Percentiles rank a stretch among this genome's conserved stretches.
Conservation (phyloP, 2,888 invertebrate genomes). For the Hartigia nigra region DNA sequence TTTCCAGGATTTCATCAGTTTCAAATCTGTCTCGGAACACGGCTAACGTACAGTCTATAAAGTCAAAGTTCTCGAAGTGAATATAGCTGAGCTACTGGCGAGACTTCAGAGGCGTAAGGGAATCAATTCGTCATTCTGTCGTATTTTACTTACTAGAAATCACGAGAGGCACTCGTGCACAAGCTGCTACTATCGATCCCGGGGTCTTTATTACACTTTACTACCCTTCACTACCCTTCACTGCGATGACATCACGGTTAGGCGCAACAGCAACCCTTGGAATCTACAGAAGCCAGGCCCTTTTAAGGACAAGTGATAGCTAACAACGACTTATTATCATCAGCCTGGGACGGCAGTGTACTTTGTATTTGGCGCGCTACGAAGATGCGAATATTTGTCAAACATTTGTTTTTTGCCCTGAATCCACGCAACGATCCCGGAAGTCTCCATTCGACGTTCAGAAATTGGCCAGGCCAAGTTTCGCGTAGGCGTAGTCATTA, state of each 20-base stretch:
- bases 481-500: not conserved
- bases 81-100: not conserved
- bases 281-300: not conserved
- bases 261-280: not conserved
- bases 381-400: not conserved
- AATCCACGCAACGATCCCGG: not conserved
- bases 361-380: too few species aligned
- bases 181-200: not conserved
- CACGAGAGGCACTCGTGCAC: constrained; percentile 14
- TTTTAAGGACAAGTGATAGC: not conserved
- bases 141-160: constrained; percentile 23
- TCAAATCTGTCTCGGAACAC: not conserved
- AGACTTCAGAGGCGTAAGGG: not conserved
- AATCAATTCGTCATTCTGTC: constrained; percentile 25
- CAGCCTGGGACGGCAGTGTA: too few species aligned
- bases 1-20: not conserved
- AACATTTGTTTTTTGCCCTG: not conserved
- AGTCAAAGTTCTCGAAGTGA: not conserved
- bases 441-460: not conserved
- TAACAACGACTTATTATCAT: not conserved
- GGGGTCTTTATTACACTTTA: not conserved
- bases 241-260: not conserved
- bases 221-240: not conserved
- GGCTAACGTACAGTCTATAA: not conserved
- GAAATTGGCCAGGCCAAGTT: not conserved